Base-by-base conservation (phyloP, 1,140 invertebrate species). In the Hirudo medicinalis region DNA sequence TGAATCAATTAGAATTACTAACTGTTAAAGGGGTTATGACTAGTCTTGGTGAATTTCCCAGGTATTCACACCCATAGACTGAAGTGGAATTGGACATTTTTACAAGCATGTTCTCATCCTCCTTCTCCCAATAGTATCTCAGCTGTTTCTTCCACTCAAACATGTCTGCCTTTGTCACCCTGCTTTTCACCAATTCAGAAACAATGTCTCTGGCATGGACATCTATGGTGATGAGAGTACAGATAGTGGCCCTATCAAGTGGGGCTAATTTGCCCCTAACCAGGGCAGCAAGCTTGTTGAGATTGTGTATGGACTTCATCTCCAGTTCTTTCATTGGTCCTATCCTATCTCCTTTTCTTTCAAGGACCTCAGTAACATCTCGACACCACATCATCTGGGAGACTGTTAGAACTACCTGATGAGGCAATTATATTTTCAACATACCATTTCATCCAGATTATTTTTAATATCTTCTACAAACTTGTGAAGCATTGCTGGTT, bases 311-410 rank as follows among this genome's bases (percentile, higher is more conserved):
- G 72, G 71, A 76, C 76, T 89, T 88, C 70, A 83, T 75, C 80
- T 91, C 89, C 78, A 90, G 91, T 0, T 82, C 80, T 73, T 83
- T 79, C 81, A 91, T 85, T 19, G 82, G 85, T 8, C 85, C 75
- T 3, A 78, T 68, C 54, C 80, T 74, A 66, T 80, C 78, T 80
- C 77, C 27, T 32, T 53, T 49, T n/a, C 75, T 76, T 70, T 88
- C 87, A 15, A 92, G 83, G 75, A 90, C 87, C 67, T 84, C 81
- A 74, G 91, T 89, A 2, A 93, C 87, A 68, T 87, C 85, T 76
- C 84, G 82, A 2, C 89, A 87, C 91, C 91, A 93, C 84, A 90
- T 90, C 72, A 91, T 88, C 82, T 93, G 91, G 0, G 89, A 91
- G 0, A 92, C 89, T 0, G 89, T 88, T 32, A 92, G 79, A 1